Conservation (phyloP, 2,113 vertebrate genomes). For the Pachycephala philippinensis region DNA sequence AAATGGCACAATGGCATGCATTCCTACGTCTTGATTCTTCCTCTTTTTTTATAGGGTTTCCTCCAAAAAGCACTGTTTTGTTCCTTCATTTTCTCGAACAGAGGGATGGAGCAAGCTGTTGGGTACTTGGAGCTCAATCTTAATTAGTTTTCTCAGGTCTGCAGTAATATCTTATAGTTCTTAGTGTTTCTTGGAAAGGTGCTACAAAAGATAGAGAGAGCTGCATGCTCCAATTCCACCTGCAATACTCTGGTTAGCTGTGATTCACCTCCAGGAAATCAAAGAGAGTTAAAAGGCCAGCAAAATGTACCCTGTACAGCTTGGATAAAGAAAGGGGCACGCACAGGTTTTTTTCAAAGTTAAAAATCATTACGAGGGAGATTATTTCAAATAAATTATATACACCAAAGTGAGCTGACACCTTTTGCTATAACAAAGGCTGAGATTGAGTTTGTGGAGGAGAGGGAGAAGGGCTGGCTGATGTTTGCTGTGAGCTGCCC, state of each 20-base stretch:
- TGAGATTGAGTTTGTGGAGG: neutral
- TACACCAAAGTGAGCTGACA: neutral
- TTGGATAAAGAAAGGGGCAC: neutral
- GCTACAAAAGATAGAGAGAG: neutral
- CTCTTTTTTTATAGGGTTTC: neutral
- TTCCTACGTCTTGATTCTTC: neutral
- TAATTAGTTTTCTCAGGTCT: slow-evolving; percentile 45
- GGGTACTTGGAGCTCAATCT: neutral
- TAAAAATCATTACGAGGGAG: neutral
- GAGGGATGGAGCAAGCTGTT: neutral
- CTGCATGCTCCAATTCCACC: neutral
- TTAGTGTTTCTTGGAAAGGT: slow-evolving; percentile 28
- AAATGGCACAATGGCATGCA: neutral
- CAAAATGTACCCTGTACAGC: neutral
- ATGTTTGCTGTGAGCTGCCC: neutral
- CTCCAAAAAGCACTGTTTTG: neutral
- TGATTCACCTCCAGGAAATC: neutral
- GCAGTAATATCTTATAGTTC: neutral
- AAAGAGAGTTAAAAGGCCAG: neutral
- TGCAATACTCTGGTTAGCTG: neutral
- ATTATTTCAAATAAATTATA: neutral
- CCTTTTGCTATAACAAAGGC: neutral
- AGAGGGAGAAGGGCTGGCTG: neutral
- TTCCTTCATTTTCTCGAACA: neutral
- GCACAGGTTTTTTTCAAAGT: neutral